Evolutionary conservation across 2,113 vertebrate species (phyloP), one percentile per base, ranked within the genome.

Genomic region (Corythornis madagascariensis): DNA sequence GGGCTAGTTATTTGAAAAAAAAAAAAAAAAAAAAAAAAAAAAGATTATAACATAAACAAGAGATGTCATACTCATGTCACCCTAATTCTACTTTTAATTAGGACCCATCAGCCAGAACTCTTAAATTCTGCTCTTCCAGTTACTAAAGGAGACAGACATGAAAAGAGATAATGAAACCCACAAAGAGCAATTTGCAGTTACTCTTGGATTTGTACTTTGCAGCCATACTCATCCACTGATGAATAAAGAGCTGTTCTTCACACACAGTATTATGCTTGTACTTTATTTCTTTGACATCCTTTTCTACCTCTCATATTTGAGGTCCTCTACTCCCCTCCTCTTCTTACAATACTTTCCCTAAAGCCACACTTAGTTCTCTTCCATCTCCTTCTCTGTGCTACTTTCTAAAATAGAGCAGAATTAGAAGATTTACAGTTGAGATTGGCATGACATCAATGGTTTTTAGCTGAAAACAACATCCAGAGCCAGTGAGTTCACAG

Each of bases 1-100:
- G 98, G 98, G 55, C 98, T 98, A 28, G 98, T 97, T 94, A 99
- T 92, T 98, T 98, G 78, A 48, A 96, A 91, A 1, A 47, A 56
- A 94, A 91, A 67, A 69, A 45, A 8, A 26, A 90, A 65, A 63
- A 5, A 56, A 94, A 91, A 67, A 70, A 45, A 9, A 26, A 90
- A 65, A 63, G 35, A 52, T 57, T 12, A 65, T 24, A 86, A 55
- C 25, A 71, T 78, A 69, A 92, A 72, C 45, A 31, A 81, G 48
- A 56, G 13, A 55, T 12, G 17, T 11, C 42, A 76, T 11, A 85
- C 83, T 25, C 2, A 75, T 86, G 64, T 69, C 47, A 92, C 63
- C 13, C 17, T 88, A 88, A 61, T 67, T 64, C 19, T 67, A 56
- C 22, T 76, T 76, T 55, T 29, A 67, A 17, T 5, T 7, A 64